Evolutionary conservation across 2,113 vertebrate genomes (phyloP).

Genomic region (Marmota flaviventris): DNA sequence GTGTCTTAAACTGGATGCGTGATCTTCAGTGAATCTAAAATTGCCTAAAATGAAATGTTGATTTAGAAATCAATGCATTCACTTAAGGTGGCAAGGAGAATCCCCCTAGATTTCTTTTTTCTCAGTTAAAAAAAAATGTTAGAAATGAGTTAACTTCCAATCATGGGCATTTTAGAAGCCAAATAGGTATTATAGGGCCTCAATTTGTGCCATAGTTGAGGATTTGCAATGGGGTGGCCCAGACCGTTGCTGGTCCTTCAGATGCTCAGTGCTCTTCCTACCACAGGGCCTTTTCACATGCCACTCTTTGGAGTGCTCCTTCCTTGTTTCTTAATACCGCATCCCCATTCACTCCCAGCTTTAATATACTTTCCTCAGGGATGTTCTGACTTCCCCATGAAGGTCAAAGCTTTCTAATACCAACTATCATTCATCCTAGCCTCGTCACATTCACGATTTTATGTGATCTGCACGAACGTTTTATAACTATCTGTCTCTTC

Average conservation of each 20-base stretch:
- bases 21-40: constrained; percentile 36
- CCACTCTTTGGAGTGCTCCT: background rate
- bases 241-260: background rate
- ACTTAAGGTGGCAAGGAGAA: constrained; percentile 1
- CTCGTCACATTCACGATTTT: background rate
- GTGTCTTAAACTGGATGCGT: constrained; percentile 36
- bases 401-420: background rate
- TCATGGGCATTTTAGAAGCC: background rate
- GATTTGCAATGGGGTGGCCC: background rate
- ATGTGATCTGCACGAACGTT: background rate
- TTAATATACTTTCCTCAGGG: background rate
- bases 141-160: background rate
- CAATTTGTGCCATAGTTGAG: background rate
- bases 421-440: background rate
- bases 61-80: constrained; percentile 31
- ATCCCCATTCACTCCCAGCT: background rate
- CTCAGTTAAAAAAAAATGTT: background rate
- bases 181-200: background rate
- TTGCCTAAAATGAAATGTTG: background rate
- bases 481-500: background rate
- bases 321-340: background rate
- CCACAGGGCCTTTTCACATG: background rate
- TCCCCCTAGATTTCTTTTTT: background rate
- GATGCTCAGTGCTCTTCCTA: background rate
- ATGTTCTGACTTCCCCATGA: background rate